Base-by-base conservation (phyloP, 2,888 invertebrate species). In the Hoplodrina blanda region DNA sequence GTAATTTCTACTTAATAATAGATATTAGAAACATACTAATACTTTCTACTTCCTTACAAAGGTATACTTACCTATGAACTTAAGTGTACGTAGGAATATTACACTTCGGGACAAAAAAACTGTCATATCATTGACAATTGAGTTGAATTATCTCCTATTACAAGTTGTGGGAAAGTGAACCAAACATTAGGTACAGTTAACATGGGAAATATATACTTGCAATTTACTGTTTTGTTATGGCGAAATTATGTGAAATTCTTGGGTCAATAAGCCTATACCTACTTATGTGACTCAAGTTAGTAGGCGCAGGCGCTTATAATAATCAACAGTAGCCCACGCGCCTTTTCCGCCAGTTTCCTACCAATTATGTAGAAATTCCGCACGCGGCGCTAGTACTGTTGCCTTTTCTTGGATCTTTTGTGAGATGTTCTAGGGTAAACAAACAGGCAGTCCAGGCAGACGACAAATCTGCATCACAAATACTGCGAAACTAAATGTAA, bases 21-120 rank as follows among this genome's bases (percentile, higher is more conserved):
- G 61, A 44, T 71, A 80, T 75, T 77, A 78, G 68, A 73, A 78
- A 73, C 71, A 73, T 25, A 62, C 60, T 54, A 50, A 52, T 50
- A 88, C 87, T 89, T 89, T 89, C 89, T 85, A 86, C 62, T 82
- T 83, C 78, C 78, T 73, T 70, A 62, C 65, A 41, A 6, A 37
- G 11, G 8, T 57, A n/a, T 2, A 6, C 46, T 46, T 46, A 46
- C 5, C 5, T 46, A 17, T 8, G 41, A 11, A 41, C 41, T 41
- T 46, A 46, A 46, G 41, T 41, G 4, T 46, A 46, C 17, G 46
- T n/a, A 60, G 15, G 49, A 33, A 11, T 68, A 79, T 69, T 77
- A 85, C 80, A 85, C 78, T 67, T 62, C 53, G 59, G 56, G 69
- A 63, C 76, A 79, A 80, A 76, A 88, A 88, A 85, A 52, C 55